phyloP scores from a whole-genome alignment of 2,888 invertebrate genomes.

The Oxyscelio sp. region DNA sequence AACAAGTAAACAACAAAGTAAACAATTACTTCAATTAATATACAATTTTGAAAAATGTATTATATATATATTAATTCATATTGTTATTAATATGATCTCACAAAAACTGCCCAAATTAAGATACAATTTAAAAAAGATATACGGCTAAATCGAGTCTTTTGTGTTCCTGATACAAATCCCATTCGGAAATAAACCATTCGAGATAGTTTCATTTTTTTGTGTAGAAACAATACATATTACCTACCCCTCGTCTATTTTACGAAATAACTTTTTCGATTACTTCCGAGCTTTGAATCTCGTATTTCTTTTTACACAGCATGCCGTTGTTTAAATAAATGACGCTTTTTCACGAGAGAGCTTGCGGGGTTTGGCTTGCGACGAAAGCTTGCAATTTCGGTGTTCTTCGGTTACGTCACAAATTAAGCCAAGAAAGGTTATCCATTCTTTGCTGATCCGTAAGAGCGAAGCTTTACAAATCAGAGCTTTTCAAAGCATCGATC shows the following conservation, averaged over 20 bases:
- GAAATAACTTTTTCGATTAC: conserved; percentile 55
- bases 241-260: conserved; percentile 24
- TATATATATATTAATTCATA: not conserved
- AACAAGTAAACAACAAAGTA: too few species aligned
- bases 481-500: not conserved
- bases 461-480: conserved; percentile 28
- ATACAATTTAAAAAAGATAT: not conserved
- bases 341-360: conserved; percentile 13
- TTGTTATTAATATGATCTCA: too few species aligned
- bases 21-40: too few species aligned
- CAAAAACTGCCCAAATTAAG: not conserved
- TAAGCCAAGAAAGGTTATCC: conserved; percentile 21
- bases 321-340: conserved; percentile 45
- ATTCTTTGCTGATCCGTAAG: conserved; percentile 13
- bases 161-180: not conserved
- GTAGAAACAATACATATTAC: conserved; percentile 16
- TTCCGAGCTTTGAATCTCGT: conserved; percentile 14
- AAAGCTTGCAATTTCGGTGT: conserved; percentile 7
- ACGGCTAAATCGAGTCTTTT: not conserved
- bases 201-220: conserved; percentile 25
- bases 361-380: conserved; percentile 12
- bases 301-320: conserved; percentile 31
- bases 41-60: too few species aligned
- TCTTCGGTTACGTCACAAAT: conserved; percentile 37
- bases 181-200: not conserved